Evolutionary conservation across 2,113 vertebrate species (phyloP), one percentile per base, ranked within the genome.

Genomic region (Hydrolagus affinis): DNA sequence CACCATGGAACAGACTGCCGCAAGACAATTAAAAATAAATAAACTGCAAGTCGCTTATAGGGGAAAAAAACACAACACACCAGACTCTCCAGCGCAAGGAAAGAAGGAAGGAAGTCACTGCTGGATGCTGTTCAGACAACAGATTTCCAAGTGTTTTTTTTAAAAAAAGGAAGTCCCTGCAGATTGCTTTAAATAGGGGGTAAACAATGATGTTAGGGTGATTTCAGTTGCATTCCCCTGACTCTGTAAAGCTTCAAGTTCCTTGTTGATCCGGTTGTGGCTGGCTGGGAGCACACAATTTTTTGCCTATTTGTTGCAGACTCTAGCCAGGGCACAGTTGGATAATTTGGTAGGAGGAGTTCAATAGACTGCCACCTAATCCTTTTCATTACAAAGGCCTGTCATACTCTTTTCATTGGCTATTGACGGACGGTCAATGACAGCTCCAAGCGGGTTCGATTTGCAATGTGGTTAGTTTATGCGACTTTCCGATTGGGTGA

Each of bases 321-420:
- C 94, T 95, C 94, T 94, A 95, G 96, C 97, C 95, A 96, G 78
- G 78, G 95, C 97, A 96, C 97, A 97, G 96, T 96, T 94, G 96
- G 96, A 96, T 98, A 96, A 96, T 96, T 95, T 95, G 95, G 97
- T 95, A 97, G 97, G 97, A 98, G 97, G 97, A 97, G 97, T 96
- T 91, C 93, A 90, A 87, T 89, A 94, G 91, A 93, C 94, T 92
- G 93, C 95, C 94, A 91, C 94, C 93, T 94, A 95, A 95, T 96
- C 93, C 95, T 95, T 94, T 94, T 95, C 96, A 95, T 96, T 98
- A 98, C 97, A 98, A 98, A 98, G 96, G 97, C 94, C 95, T 97
- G 96, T 97, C 96, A 97, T 93, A 95, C 94, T 95, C 90, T 91
- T 91, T 93, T 94, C 93, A 94, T 83, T 83, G 78, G 78, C 78